Base-by-base conservation (phyloP, 37 sponge, comb jelly and placozoan genomes). In the Diacarnus erythraeanus region DNA sequence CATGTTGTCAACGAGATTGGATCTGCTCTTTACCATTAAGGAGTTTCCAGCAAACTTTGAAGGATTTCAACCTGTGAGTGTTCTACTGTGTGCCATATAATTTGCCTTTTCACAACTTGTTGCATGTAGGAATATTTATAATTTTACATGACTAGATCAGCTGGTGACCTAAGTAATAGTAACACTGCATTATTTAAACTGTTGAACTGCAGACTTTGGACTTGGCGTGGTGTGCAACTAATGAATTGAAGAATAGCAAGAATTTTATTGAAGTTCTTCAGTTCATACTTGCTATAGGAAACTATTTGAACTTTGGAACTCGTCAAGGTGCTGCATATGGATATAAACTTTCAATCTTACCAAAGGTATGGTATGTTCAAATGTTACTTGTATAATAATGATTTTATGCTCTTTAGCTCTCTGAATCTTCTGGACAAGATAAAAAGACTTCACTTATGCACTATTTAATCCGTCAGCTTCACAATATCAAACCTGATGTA, bases 261-360 rank as follows among this genome's bases (percentile, higher is more conserved):
- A 57, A 71, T 31, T 91, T 95, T 77, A 67, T 84, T 26, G 74
- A 77, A 34, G 77, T 91, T 17, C 75, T 95, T 59, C 64, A 83
- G 60, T 96, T 86, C 60, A 77, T 90, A 3, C 72, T 96, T 61
- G 84, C 90, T 57, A 78, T 92, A 38, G 96, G 96, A 27, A 96
- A 96, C 80, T 92, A 89, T 59, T 79, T 96, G 25, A 96, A 96
- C 83, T 80, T 79, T 57, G 85, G 83, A 30, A 81, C 93, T 10
- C 76, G 78, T 27, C 79, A 87, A 57, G 96, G 93, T 15, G 76
- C 78, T 35, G 84, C 90, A 0, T 89, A 96, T 68, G 96, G 96
- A 12, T 89, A 92, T 76, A 82, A 83, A 51, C 88, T 96, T 5
- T 35, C 59, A 35, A 68, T 79, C 3, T 57, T 96, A 27, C 71